Evolutionary conservation across 1,140 invertebrate genomes (phyloP), one percentile per base, ranked within the genome.

Genomic region (Anastatus disparis): DNA sequence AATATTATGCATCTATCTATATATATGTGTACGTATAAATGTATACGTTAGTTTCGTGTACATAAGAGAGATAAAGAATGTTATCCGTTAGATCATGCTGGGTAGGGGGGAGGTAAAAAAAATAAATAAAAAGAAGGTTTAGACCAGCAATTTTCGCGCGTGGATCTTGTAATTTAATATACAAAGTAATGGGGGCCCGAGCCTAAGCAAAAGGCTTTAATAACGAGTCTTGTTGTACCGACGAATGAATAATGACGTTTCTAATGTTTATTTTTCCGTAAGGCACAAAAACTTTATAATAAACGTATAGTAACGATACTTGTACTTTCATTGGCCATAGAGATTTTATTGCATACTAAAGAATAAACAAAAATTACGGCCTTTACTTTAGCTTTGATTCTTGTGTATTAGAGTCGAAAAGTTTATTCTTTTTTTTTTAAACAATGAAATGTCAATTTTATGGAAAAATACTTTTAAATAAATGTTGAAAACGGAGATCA

Each of bases 81-180:
- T n/a, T 31, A 26, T 10, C 20, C 35, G 62, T 29, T 65, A 42
- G 62, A 65, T 65, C 40, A 40, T 3, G 24, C 1, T 10, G n/a
- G n/a, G 12, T 1, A 0, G 27, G 44, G 17, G n/a, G 27, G 22
- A 15, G 9, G 44, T 17, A 6, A 3, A 15, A 4, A 29, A n/a
- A n/a, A n/a, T n/a, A n/a, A n/a, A n/a, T n/a, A n/a, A n/a, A n/a
- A n/a, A n/a, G n/a, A n/a, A n/a, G n/a, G n/a, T n/a, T 35, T 35
- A 35, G 31, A 17, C 44, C 22, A 10, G 67, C 38, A 53, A 70
- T 70, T 62, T 62, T 70, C 67, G 58, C 67, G 58, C 50, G 35
- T 53, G 38, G 59, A 70, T 56, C 67, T 63, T 63, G 59, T 70
- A 63, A 70, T 70, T 70, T 63, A 59, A 70, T 63, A 55, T 56